Conservation (phyloP, 2,888 invertebrate genomes). For the Caenorhabditis drosophilae region DNA sequence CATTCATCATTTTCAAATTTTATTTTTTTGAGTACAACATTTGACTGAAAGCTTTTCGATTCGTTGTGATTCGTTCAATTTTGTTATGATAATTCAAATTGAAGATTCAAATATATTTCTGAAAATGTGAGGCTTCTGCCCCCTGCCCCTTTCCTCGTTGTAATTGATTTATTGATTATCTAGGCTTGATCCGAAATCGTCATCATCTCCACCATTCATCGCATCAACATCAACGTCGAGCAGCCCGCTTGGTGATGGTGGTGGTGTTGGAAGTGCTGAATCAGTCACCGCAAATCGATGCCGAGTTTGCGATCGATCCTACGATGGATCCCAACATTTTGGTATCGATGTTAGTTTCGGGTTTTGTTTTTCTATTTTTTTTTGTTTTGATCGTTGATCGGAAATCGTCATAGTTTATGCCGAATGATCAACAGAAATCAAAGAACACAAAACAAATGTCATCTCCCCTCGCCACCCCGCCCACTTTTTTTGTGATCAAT, state of each 20-base stretch:
- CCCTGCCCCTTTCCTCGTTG: too few relatives aligned
- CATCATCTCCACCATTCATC: neutral
- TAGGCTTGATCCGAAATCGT: too few relatives aligned
- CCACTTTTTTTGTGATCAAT: too few relatives aligned
- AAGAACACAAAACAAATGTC: too few relatives aligned
- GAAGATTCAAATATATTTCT: too few relatives aligned
- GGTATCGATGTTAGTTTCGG: constrained; percentile 29
- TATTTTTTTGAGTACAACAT: neutral
- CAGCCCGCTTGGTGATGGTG: too few relatives aligned
- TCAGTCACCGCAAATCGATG: constrained; percentile 13
- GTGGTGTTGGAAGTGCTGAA: neutral
- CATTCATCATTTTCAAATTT: neutral
- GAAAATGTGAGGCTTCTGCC: neutral
- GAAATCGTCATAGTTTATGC: too few relatives aligned
- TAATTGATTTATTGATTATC: too few relatives aligned
- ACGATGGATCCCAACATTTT: constrained; percentile 41
- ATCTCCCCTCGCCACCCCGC: too few relatives aligned
- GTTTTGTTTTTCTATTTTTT: neutral
- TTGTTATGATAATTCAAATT: neutral
- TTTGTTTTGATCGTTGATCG: too few relatives aligned
- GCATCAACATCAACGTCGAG: neutral
- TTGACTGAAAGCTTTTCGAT: neutral
- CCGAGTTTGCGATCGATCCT: constrained; percentile 29
- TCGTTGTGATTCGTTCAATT: neutral
- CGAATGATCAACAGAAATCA: too few relatives aligned